A percentile compares a stretch with the other conserved stretches of the same genome.
phyloP scores from a whole-genome alignment of 2,888 invertebrate species.

The Stegana nigrithorax region DNA sequence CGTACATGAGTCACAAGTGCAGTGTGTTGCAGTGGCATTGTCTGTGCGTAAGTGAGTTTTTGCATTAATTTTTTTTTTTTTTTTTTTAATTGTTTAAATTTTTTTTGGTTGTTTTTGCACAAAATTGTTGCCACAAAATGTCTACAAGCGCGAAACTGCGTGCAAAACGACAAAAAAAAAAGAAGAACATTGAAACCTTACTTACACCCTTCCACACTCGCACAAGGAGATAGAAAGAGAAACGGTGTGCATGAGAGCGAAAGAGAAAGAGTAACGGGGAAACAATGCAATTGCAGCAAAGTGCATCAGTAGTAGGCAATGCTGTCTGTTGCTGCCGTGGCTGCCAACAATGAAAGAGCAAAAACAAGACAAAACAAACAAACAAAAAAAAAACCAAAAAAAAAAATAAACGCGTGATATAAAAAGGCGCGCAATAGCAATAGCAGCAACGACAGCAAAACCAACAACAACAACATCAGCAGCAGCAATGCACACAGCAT shows the following conservation, averaged over 20 bases:
- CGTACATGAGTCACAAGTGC: not conserved
- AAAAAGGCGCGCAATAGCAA: not conserved
- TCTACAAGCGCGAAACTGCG: constrained; percentile 26
- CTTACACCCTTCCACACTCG: not conserved
- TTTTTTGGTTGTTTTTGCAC: constrained; percentile 35
- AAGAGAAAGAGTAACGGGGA: no score
- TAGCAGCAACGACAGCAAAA: not conserved
- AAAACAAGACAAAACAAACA: not conserved
- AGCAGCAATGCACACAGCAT: constrained; percentile 29
- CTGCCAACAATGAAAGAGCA: no score
- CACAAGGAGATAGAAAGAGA: not conserved
- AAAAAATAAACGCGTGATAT: not conserved
- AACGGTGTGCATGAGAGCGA: not conserved
- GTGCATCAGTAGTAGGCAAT: no score
- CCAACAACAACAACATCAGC: constrained; percentile 7
- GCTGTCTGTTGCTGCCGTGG: no score
- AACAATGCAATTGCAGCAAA: no score
- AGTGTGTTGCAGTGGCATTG: not conserved
- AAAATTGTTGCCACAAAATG: constrained; percentile 33
- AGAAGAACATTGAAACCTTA: not conserved
- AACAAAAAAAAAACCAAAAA: not conserved
- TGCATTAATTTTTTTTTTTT: no score
- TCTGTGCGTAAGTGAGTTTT: not conserved
- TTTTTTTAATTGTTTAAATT: no score
- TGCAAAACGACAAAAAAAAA: constrained; percentile 15